Evolutionary conservation across 35 echinoderm and acorn worm genomes (phyloP).

Genomic region (Acanthaster planci): DNA sequence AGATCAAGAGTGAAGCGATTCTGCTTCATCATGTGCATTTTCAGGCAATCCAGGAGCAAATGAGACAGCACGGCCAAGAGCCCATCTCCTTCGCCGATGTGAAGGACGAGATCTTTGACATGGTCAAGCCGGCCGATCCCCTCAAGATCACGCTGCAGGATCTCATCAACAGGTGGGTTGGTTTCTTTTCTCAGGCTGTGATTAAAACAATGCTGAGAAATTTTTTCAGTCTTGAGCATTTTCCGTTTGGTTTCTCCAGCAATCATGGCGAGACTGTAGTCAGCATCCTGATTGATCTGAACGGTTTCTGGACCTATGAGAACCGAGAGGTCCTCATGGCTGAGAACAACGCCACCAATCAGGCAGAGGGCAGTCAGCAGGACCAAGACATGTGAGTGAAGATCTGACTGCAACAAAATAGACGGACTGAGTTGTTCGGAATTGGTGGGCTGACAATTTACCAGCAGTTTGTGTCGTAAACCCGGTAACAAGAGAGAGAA

Average conservation of each 20-base stretch:
- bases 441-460: too few relatives aligned
- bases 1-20: too few relatives aligned
- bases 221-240: constrained; percentile 5
- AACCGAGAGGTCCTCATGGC: constrained; percentile 98
- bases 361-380: constrained; percentile 27
- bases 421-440: too few relatives aligned
- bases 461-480: too few relatives aligned
- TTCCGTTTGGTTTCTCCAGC: constrained; percentile 53
- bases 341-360: constrained; percentile 75
- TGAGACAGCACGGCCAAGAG: constrained; percentile 94
- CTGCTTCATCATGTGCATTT: neutral
- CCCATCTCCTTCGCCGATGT: constrained; percentile 98
- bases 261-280: constrained; percentile 95
- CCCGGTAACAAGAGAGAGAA: too few relatives aligned
- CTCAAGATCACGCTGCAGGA: constrained; percentile 92
- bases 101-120: constrained; percentile 99
- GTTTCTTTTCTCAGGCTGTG: too few relatives aligned
- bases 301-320: constrained; percentile 97
- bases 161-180: constrained; percentile 90
- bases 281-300: constrained; percentile 96
- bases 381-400: constrained; percentile 68
- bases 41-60: constrained; percentile 95
- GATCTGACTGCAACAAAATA: neutral
- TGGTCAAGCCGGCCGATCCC: constrained; percentile 95
- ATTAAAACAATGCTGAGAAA: neutral